These are phyloP conservation scores for Pomatorhinus ruficollis DNA, from an alignment of 2,113 vertebrate species.

Conservation along the genomic window DNA sequence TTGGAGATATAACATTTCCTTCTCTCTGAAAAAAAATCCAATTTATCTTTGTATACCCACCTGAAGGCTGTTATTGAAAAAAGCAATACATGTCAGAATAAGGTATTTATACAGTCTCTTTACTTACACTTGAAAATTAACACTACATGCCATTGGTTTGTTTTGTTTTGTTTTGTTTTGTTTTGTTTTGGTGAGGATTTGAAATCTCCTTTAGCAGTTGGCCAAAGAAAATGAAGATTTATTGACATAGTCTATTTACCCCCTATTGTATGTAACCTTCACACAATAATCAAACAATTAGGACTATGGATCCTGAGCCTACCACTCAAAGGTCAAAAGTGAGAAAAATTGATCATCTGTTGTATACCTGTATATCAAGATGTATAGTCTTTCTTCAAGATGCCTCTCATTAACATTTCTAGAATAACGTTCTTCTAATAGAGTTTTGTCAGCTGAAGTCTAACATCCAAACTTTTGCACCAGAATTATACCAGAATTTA, in stretches of 20 bases:
- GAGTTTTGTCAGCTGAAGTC: constrained; percentile 23
- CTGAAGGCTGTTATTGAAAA: background rate
- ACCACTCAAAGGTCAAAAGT: constrained; percentile 41
- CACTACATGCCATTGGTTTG: background rate
- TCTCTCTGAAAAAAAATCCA: background rate
- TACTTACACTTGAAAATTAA: background rate
- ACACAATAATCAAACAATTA: constrained; percentile 15
- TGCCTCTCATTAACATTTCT: constrained; percentile 24
- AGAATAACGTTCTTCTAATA: constrained; percentile 12
- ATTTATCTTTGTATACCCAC: background rate
- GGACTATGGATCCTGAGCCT: constrained; percentile 16
- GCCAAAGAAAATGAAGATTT: constrained; percentile 56
- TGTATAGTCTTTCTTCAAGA: background rate
- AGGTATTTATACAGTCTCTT: background rate
- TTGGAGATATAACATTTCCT: background rate
- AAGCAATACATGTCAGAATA: background rate
- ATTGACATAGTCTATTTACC: constrained; percentile 16
- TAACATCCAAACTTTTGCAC: background rate
- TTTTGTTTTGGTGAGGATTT: background rate
- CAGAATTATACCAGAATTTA: background rate
- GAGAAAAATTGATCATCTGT: constrained; percentile 54
- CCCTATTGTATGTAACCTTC: constrained; percentile 34
- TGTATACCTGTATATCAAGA: constrained; percentile 42
- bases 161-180: background rate
- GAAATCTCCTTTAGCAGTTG: background rate